phyloP scores from a whole-genome alignment of 92 coral and sea anemone species.

The Blastomussa wellsi region DNA sequence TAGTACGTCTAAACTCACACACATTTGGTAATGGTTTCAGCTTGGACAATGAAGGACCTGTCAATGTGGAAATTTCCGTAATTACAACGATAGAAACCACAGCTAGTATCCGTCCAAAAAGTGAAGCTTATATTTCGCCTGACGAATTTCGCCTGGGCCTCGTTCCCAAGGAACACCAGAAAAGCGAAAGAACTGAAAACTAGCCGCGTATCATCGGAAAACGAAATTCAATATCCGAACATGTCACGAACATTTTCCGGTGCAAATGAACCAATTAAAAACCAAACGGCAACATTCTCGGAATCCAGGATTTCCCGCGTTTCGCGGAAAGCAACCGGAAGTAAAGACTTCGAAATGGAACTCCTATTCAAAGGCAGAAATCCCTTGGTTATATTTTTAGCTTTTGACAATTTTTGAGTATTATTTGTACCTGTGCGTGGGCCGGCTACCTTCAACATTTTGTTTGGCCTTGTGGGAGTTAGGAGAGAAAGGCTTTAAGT shows the following conservation, averaged over 20 bases:
- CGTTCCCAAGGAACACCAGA: conserved; percentile 15
- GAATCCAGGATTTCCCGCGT: conserved; percentile 24
- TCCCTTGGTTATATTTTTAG: conserved; percentile 34
- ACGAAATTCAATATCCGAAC: conserved; percentile 17
- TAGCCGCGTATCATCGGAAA: background rate
- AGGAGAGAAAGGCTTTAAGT: background rate
- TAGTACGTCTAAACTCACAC: conserved; percentile 30
- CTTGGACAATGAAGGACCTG: conserved; percentile 6
- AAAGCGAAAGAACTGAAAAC: conserved; percentile 21
- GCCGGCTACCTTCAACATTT: conserved; percentile 1
- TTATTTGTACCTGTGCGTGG: conserved; percentile 35
- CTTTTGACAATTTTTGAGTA: conserved; percentile 11
- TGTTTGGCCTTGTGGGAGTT: background rate
- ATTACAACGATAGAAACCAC: conserved; percentile 15
- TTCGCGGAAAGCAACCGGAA: conserved; percentile 45
- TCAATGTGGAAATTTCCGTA: conserved; percentile 29
- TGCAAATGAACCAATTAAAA: background rate
- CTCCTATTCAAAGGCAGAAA: background rate
- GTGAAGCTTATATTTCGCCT: conserved; percentile 23
- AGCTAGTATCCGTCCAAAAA: background rate
- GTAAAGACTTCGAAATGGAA: background rate
- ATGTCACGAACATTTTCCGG: background rate
- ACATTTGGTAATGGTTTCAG: conserved; percentile 3
- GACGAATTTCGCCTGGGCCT: conserved; percentile 1
- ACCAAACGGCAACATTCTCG: conserved; percentile 1